phyloP scores from a whole-genome alignment of 1,140 invertebrate genomes.

The Magallana gigas region DNA sequence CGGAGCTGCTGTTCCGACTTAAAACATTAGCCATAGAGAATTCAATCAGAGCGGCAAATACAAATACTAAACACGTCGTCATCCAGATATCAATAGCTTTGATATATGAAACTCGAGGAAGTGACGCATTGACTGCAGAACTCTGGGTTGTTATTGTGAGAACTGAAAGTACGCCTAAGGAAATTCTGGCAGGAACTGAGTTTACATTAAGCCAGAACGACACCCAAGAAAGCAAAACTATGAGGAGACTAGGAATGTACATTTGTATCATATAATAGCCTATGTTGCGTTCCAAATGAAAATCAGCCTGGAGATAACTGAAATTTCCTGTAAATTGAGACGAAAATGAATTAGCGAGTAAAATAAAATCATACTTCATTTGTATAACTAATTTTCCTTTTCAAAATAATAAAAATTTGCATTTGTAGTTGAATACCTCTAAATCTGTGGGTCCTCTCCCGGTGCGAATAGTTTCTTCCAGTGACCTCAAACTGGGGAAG shows the following conservation, averaged over 20 bases:
- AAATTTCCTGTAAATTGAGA: slow-evolving; percentile 70
- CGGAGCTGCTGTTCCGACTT: slow-evolving; percentile 63
- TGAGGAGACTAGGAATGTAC: slow-evolving; percentile 75
- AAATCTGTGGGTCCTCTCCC: slow-evolving; percentile 19
- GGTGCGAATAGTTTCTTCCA: slow-evolving; percentile 3
- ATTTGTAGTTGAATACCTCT: neutral
- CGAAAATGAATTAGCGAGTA: neutral
- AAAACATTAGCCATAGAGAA: slow-evolving; percentile 86
- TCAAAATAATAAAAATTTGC: neutral
- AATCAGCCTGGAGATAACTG: slow-evolving; percentile 73
- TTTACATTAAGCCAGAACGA: slow-evolving; percentile 77
- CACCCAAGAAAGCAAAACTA: slow-evolving; percentile 77
- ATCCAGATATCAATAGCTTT: slow-evolving; percentile 93
- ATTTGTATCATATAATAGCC: slow-evolving; percentile 76
- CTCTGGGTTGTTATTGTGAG: slow-evolving; percentile 76
- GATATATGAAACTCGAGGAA: slow-evolving; percentile 81
- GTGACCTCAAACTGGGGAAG: slow-evolving; percentile 66
- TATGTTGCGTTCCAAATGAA: slow-evolving; percentile 72
- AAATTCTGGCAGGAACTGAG: slow-evolving; percentile 74
- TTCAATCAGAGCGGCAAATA: slow-evolving; percentile 90
- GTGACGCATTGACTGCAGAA: slow-evolving; percentile 64
- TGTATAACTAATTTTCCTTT: neutral
- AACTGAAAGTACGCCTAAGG: slow-evolving; percentile 75
- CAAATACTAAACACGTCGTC: slow-evolving; percentile 92
- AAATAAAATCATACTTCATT: too few relatives aligned